Conservation (phyloP, 2,888 invertebrate genomes). For the Eristalinus aeneus region DNA sequence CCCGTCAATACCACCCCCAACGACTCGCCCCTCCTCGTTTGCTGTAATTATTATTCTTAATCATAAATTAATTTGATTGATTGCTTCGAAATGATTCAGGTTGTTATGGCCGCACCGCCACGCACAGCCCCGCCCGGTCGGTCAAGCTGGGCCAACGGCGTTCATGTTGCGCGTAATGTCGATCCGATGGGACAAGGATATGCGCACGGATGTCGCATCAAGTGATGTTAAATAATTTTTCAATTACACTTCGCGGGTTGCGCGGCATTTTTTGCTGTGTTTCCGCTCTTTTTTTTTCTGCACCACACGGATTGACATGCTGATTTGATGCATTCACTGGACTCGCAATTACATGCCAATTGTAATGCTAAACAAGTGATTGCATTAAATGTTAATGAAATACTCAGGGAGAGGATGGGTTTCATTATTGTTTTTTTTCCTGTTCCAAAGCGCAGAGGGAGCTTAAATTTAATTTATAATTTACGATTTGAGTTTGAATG, state of each 20-base stretch:
- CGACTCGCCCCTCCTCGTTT: neutral
- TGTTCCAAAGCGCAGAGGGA: neutral
- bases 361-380: constrained; percentile 65
- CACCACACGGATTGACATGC: constrained; percentile 33
- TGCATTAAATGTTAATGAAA: constrained; percentile 66
- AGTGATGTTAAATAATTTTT: constrained; percentile 38
- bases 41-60: constrained; percentile 57
- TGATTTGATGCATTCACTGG: constrained; percentile 65
- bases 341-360: constrained; percentile 63
- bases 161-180: constrained; percentile 2
- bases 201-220: neutral
- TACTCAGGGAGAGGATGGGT: neutral
- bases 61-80: constrained; percentile 63
- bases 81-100: constrained; percentile 52
- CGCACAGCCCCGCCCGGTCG: neutral
- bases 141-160: neutral
- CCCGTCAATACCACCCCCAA: neutral
- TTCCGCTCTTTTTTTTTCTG: neutral
- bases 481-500: neutral
- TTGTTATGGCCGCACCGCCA: neutral
- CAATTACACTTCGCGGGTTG: constrained; percentile 25
- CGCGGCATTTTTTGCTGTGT: constrained; percentile 1
- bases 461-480: constrained; percentile 25
- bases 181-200: constrained; percentile 1
- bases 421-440: neutral